Base-by-base conservation (phyloP, 1,140 invertebrate genomes). In the Coboldia fuscipes region DNA sequence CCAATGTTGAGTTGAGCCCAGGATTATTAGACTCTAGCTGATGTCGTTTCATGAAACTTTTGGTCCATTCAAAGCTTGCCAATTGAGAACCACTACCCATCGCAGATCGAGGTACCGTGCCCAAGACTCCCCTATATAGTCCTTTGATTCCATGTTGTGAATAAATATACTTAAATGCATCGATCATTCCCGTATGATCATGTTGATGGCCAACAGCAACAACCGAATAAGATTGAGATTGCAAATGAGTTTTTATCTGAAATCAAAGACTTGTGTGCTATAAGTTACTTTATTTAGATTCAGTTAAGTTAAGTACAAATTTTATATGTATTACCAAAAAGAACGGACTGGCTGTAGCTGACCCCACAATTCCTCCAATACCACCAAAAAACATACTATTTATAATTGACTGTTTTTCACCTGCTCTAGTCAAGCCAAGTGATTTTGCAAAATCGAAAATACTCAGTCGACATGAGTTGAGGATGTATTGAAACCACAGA, bases 151-250 rank as follows among this genome's bases (percentile, higher is more conserved):
- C 88, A 47, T 75, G 65, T 30, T 70, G 54, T 12, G 45, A 54
- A 51, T 77, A 84, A 35, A 89, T 72, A 30, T 62, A 56, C 22
- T 41, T 46, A 1, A 92, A 57, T 0, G 81, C 86, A 26, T 60
- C 49, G 9, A 63, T 46, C 40, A 80, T 75, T 6, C 76, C 71
- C 10, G 56, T 53, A 47, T 86, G 77, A 2, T 62, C 48, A 46
- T 90, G 86, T 45, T 93, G 89, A 56, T 77, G 67, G 1, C 88
- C 88, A 2, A 93, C 88, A 6, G 86, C 84, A 39, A 90, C 85
- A 12, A 64, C 57, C 31, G 61, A 56, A 1, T 72, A 69, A 0
- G 75, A 70, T 41, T 80, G 73, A 0, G 83, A 69, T 49, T 94
- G 88, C 12, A 92, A 51, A 45, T 90, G 80, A 0, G 82, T 89